phyloP scores from a whole-genome alignment of 2,113 vertebrate species.

The Hippocampus zosterae region DNA sequence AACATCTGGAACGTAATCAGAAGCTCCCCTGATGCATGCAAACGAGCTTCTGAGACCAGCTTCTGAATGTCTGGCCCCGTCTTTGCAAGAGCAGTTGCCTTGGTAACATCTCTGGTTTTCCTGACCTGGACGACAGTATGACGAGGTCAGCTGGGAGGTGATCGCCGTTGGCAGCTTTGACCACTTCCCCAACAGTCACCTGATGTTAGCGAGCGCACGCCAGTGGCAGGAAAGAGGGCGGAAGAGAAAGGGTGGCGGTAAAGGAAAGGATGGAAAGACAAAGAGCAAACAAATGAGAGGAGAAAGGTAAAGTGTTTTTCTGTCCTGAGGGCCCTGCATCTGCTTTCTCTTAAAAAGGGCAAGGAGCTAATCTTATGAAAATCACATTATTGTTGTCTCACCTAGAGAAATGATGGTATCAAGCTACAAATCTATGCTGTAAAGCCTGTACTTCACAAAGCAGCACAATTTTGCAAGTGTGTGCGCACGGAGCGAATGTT shows the following conservation, averaged over 20 bases:
- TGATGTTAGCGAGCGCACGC: constrained; percentile 80
- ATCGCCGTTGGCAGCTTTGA: constrained; percentile 96
- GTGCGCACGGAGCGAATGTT: too few species aligned
- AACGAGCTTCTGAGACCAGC: neutral
- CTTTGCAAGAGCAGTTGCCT: constrained; percentile 69
- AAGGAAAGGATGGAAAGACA: constrained; percentile 17
- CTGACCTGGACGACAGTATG: constrained; percentile 99
- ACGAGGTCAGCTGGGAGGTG: constrained; percentile 99
- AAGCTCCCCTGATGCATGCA: neutral
- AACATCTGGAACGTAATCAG: neutral
- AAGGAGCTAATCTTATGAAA: constrained; percentile 40
- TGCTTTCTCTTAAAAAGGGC: constrained; percentile 55
- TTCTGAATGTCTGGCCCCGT: constrained; percentile 8
- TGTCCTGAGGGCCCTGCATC: constrained; percentile 18
- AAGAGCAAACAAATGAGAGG: constrained; percentile 45
- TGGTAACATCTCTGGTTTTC: constrained; percentile 67
- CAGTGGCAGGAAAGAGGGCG: constrained; percentile 78
- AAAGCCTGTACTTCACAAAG: too few species aligned
- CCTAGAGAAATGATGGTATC: constrained; percentile 59
- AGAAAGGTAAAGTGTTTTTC: constrained; percentile 76
- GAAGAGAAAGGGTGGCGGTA: constrained; percentile 24
- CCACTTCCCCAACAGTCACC: constrained; percentile 98
- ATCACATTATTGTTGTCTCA: constrained; percentile 22
- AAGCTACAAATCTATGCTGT: neutral
- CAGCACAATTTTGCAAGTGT: too few species aligned